A percentile compares a stretch with the other conserved stretches of the same genome.
phyloP scores from a whole-genome alignment of 2,888 invertebrate genomes.

The Gnatocerus cornutus region DNA sequence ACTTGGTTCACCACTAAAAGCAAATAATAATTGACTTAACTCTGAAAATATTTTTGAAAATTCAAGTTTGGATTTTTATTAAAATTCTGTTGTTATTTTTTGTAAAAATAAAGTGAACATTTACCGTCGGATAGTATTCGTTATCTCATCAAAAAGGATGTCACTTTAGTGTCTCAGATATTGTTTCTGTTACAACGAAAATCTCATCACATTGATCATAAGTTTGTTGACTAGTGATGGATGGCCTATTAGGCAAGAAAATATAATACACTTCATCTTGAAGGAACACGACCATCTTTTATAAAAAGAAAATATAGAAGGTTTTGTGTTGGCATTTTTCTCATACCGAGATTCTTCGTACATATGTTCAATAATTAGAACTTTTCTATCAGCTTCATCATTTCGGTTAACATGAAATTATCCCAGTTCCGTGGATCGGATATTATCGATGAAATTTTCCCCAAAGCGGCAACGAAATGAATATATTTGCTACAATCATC shows the following conservation, averaged over 20 bases:
- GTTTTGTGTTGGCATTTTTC: neutral
- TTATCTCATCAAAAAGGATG: conserved; percentile 17
- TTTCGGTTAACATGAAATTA: neutral
- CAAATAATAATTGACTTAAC: conserved; percentile 34
- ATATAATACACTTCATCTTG: conserved; percentile 8
- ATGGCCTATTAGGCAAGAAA: conserved; percentile 15
- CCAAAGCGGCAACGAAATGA: neutral
- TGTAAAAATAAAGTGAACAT: conserved; percentile 22
- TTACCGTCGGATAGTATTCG: conserved; percentile 22
- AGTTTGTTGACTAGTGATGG: conserved; percentile 27
- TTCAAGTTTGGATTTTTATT: conserved; percentile 8
- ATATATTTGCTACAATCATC: neutral
- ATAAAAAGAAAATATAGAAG: conserved; percentile 10
- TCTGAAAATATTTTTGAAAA: conserved; percentile 8
- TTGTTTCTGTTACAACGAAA: conserved; percentile 20
- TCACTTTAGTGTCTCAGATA: conserved; percentile 20
- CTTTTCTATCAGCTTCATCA: no score
- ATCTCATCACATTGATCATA: conserved; percentile 23
- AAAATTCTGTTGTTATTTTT: conserved; percentile 12
- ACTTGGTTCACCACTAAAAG: conserved; percentile 20
- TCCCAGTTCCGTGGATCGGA: neutral
- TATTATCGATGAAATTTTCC: conserved; percentile 4
- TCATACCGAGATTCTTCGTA: conserved; percentile 1
- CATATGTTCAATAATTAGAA: no score
- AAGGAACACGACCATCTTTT: conserved; percentile 4